These are phyloP conservation scores for Thumatha senex DNA, from an alignment of 2,888 invertebrate genomes.

Conservation along the genomic window DNA sequence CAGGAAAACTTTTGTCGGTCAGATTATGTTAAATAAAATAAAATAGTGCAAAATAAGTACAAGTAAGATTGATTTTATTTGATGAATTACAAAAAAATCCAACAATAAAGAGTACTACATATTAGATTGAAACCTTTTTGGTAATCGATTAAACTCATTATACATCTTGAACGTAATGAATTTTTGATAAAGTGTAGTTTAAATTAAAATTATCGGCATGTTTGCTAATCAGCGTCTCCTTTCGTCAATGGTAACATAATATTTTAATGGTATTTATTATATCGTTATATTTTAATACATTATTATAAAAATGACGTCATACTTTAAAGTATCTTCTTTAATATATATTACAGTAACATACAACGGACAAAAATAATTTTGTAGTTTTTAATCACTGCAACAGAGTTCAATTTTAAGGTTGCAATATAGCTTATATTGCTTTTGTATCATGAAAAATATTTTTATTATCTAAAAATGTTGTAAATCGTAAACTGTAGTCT, in stretches of 20 bases:
- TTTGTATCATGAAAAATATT: no score
- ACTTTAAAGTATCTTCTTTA: not conserved
- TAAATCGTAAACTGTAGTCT: not conserved
- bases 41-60: no score
- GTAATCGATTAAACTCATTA: no score
- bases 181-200: not conserved
- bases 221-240: not conserved
- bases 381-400: not conserved
- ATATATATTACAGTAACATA: not conserved
- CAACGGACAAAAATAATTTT: not conserved
- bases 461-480: not conserved
- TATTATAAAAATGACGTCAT: slow-evolving; percentile 7
- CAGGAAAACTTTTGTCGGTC: no score
- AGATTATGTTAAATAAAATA: no score
- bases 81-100: no score
- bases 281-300: not conserved
- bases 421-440: not conserved
- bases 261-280: not conserved
- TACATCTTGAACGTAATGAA: no score
- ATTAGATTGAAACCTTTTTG: no score
- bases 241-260: not conserved
- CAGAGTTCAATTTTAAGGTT: slow-evolving; percentile 2
- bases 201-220: not conserved
- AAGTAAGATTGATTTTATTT: no score
- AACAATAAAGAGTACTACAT: no score